Evolutionary conservation across 2,888 invertebrate genomes (phyloP).

Genomic region (Yponomeuta malinellus): DNA sequence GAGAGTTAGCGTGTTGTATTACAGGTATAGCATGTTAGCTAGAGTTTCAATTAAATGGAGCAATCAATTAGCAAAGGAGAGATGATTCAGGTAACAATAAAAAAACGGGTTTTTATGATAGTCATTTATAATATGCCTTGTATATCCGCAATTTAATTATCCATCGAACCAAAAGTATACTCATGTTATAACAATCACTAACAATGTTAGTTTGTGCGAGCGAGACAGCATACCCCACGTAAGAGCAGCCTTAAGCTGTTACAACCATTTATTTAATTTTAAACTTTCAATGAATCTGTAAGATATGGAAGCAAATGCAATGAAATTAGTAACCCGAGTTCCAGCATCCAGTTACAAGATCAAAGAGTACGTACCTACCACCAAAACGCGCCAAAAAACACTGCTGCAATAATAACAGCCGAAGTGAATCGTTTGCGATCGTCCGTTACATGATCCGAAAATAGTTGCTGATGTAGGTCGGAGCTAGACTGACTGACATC

Average conservation of each 20-base stretch:
- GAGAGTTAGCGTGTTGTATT: neutral
- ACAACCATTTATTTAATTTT: no score
- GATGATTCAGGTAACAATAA: neutral
- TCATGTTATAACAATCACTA: no score
- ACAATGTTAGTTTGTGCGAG: no score
- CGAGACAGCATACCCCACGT: no score
- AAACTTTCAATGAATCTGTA: neutral
- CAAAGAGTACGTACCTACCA: neutral
- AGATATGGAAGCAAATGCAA: neutral
- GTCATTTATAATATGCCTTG: no score
- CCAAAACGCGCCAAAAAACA: neutral
- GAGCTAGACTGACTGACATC: constrained; percentile 27
- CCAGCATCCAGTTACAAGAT: neutral
- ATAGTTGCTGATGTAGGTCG: constrained; percentile 47
- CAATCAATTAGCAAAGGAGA: neutral
- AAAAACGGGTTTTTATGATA: neutral
- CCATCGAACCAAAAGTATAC: no score
- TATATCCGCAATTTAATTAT: no score
- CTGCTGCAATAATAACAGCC: neutral
- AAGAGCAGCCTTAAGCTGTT: no score
- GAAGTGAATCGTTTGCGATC: constrained; percentile 8
- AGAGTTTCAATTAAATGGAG: neutral
- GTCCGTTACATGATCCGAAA: constrained; percentile 27
- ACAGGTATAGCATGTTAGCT: neutral
- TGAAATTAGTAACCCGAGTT: neutral